Evolutionary conservation across 2,888 invertebrate genomes (phyloP), one percentile per base, ranked within the genome.

Genomic region (Molanna angustata): DNA sequence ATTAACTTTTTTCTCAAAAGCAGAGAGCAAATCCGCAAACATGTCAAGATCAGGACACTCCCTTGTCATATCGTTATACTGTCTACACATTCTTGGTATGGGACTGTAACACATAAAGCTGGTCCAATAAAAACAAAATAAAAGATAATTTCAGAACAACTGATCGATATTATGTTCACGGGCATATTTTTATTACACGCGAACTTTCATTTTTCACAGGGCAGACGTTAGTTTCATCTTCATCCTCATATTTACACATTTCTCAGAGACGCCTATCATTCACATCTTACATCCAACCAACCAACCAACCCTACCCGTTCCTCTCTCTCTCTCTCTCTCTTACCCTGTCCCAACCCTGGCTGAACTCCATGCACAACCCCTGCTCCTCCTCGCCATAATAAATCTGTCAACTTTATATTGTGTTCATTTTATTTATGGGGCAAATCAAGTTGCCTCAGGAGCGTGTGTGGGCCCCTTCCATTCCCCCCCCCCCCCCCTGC

Each of bases 331-430:
- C 42, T 16, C 14, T n/a, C 18, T 16, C 50, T 43, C 21, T 19
- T 17, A 13, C 57, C 56, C 42, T 57, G 44, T 49, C 56, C 60
- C 46, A 43, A 40, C 46, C 6, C 40, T 32, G 17, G 37, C 37
- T 39, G 52, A 52, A 55, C 53, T 39, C 33, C 43, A 57, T 48
- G 49, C 53, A 56, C 54, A 52, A 49, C 56, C 47, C 57, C 47
- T 40, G 41, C 57, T 57, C 58, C 60, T 56, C 59, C 61, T 59
- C 49, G 49, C 56, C 54, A 59, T 59, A 59, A 59, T 59, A 59
- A 59, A 59, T 59, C 59, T 59, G 59, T 59, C 59, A 59, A 59
- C 59, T 59, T 59, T 59, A 59, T 59, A 59, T 59, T 59, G 59
- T 59, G 59, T 56, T 59, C 59, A 59, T 59, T 59, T 59, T 59